Percentiles rank a stretch among this genome's conserved stretches.
These are phyloP conservation scores for Sipha maydis DNA, from an alignment of 2,888 invertebrate genomes.

Conservation along the genomic window DNA sequence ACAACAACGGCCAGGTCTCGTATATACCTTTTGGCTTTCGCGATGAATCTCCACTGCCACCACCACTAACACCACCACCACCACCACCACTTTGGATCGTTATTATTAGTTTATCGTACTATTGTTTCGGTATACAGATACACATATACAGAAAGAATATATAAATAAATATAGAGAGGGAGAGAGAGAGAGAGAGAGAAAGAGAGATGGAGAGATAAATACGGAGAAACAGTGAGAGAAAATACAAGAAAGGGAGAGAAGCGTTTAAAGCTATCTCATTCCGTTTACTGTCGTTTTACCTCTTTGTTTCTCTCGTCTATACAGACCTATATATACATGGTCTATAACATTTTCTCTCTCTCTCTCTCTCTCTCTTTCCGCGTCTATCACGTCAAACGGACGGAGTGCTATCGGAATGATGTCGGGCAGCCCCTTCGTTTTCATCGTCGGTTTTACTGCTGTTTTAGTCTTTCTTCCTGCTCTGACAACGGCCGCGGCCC, in stretches of 20 bases:
- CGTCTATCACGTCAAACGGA: not conserved
- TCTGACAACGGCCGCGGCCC: not conserved
- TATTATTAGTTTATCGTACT: slow-evolving; percentile 48
- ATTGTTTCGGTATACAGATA: slow-evolving; percentile 14
- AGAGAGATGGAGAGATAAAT: not conserved
- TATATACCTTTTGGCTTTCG: slow-evolving; percentile 25
- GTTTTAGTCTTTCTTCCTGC: not conserved
- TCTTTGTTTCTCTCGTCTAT: not conserved
- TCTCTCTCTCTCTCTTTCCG: not conserved
- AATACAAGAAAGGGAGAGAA: not conserved
- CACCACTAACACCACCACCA: not conserved
- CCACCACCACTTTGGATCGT: not conserved
- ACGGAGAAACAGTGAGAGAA: not conserved
- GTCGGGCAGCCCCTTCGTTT: not conserved
- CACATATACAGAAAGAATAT: too few relatives aligned
- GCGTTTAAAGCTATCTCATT: not conserved
- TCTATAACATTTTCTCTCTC: too few relatives aligned
- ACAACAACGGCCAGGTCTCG: not conserved
- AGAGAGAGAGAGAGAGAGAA: not conserved
- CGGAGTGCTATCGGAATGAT: not conserved
- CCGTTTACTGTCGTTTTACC: slow-evolving; percentile 17
- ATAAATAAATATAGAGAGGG: not conserved
- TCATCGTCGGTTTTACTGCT: not conserved
- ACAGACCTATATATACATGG: not conserved
- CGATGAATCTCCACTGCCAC: slow-evolving; percentile 8